Evolutionary conservation across 2,797 vertebrate species (phyloP), one percentile per base, ranked within the genome.

Genomic region (Ispidina lecontei): DNA sequence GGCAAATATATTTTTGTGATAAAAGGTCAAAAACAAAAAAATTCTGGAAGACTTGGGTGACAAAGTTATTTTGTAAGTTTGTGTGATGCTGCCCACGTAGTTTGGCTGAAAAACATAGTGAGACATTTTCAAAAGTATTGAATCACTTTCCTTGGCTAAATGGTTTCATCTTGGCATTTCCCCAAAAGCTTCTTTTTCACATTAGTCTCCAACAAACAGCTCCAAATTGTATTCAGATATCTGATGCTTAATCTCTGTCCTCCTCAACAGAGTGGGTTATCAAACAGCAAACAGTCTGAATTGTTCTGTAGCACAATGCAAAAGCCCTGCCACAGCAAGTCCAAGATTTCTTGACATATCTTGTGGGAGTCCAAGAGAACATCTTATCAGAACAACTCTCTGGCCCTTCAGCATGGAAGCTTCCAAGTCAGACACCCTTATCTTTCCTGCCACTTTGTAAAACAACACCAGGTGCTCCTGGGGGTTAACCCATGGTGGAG

Each of bases 391-490:
- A 56, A 41, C 0, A 2, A 51, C 37, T 43, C 29, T 23, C 62
- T 47, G 22, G 43, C 28, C 10, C 26, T 43, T 29, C 73, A 56
- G 16, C 10, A n/a, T 0, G 4, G 31, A 60, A 9, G 14, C 7
- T 52, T 74, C 26, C 23, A 33, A 0, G 1, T 60, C 52, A 74
- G 52, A 41, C 16, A 28, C 12, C 17, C 12, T 43, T 52, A 25
- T 23, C 47, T 78, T 33, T 60, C 39, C 17, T 49, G 25, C 9
- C 31, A 6, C 21, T 37, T 14, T 0, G 0, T 47, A 37, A 68
- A 69, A 26, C n/a, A 55, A 7, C 0, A 0, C 16, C 1, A 0
- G 12, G 14, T 29, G 23, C 11, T 82, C 26, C 18, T n/a, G 7
- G 17, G 14, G 17, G 7, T 12, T 69, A 29, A 60, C 8, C 6